These are phyloP conservation scores for Tychaedon coryphoeus DNA, from an alignment of 2,113 vertebrate species.

Conservation along the genomic window DNA sequence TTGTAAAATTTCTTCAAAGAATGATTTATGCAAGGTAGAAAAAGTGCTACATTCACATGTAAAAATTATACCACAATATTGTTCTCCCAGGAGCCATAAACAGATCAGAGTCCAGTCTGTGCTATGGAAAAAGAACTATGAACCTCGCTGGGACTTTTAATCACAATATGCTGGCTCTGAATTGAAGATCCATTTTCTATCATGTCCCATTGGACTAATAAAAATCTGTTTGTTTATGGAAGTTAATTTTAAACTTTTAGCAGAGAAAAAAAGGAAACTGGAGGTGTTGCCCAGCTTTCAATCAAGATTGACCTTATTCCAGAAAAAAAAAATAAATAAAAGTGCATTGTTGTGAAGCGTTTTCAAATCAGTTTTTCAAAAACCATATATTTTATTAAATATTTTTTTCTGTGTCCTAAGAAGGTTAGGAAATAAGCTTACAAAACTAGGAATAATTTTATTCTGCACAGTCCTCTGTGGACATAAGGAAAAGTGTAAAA, in stretches of 20 bases:
- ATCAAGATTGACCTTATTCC: background rate
- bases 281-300: slow-evolving; percentile 40
- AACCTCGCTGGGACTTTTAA: slow-evolving; percentile 67
- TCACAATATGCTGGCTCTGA: slow-evolving; percentile 51
- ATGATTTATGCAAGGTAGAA: slow-evolving; percentile 50
- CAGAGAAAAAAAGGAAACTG: background rate
- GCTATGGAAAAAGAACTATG: slow-evolving; percentile 61
- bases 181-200: slow-evolving; percentile 68
- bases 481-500: background rate
- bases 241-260: slow-evolving; percentile 60
- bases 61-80: slow-evolving; percentile 55
- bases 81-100: slow-evolving; percentile 67
- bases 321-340: background rate
- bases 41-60: slow-evolving; percentile 48
- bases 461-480: background rate
- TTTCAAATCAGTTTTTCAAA: background rate
- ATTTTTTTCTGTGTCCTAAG: background rate
- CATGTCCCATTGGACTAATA: slow-evolving; percentile 29
- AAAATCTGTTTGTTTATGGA: slow-evolving; percentile 53
- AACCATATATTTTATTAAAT: background rate
- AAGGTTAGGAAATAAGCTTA: background rate
- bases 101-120: slow-evolving; percentile 59
- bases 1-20: slow-evolving; percentile 44
- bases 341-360: background rate
- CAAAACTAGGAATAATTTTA: background rate